Percentiles rank a stretch among this genome's conserved stretches.
Evolutionary conservation across 2,888 invertebrate species (phyloP).

Genomic region (Stegana nigrithorax): DNA sequence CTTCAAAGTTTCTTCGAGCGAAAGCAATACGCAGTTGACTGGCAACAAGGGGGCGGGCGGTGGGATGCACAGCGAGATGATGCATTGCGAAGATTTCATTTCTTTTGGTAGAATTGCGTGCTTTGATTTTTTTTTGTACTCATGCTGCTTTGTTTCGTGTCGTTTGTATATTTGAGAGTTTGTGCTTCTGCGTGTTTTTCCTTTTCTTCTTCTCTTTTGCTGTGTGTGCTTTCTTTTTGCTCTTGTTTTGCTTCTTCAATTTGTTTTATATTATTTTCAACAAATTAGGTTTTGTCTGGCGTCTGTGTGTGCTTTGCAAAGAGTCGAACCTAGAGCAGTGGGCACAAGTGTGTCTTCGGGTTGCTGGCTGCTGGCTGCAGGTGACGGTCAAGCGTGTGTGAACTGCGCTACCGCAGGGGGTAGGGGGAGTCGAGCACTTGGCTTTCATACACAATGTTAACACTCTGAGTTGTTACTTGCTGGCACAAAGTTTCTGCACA

Average conservation of each 20-base stretch:
- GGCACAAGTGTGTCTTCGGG: too few species aligned
- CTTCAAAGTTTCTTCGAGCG: slow-evolving; percentile 28
- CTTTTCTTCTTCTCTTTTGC: slow-evolving; percentile 23
- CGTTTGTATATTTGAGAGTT: neutral
- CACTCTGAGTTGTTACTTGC: slow-evolving; percentile 24
- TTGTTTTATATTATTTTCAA: slow-evolving; percentile 46
- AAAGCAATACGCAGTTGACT: neutral
- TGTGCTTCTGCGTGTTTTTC: neutral
- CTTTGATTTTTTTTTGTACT: slow-evolving; percentile 8
- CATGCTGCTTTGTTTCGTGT: slow-evolving; percentile 14
- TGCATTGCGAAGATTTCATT: slow-evolving; percentile 34
- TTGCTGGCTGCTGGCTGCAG: too few species aligned
- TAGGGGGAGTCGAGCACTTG: too few species aligned
- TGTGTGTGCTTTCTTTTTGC: neutral
- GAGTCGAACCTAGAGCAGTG: neutral
- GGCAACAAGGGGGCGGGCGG: neutral
- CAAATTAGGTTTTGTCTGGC: slow-evolving; percentile 51
- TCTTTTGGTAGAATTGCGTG: slow-evolving; percentile 19
- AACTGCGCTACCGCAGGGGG: too few species aligned
- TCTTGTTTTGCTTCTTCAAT: slow-evolving; percentile 10
- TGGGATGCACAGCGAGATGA: neutral
- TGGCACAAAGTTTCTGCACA: slow-evolving; percentile 46
- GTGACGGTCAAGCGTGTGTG: too few species aligned
- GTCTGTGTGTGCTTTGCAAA: neutral
- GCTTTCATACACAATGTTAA: slow-evolving; percentile 38